Base-by-base conservation (phyloP, 2,113 vertebrate genomes). In the Etheostoma spectabile region DNA sequence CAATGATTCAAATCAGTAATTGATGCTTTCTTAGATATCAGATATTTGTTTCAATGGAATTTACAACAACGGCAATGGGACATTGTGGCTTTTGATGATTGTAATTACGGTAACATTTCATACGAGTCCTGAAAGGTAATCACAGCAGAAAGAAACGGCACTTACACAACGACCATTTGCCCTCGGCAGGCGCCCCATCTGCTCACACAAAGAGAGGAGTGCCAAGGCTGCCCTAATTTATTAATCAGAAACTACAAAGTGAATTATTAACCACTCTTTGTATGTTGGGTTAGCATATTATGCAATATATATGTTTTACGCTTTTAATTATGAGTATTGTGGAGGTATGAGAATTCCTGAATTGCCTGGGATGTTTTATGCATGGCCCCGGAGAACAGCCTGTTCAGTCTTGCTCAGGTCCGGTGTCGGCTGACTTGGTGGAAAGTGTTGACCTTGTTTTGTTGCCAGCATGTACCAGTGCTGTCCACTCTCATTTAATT, bases 211-310 rank as follows among this genome's bases (percentile, higher is more conserved):
- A 70, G 59, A 69, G 45, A 51, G 45, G 71, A 64, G 56, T 10
- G 66, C 76, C 38, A 57, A 79, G 82, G 88, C 83, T 30, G 72
- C 79, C 63, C 78, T 85, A 74, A 88, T 89, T 86, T 89, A 90
- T 90, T 92, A 73, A 94, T 92, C 88, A 91, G 56, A 69, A 89
- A 85, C 88, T 81, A 78, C 90, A 84, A 66, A 86, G 64, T 92
- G 86, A 94, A 92, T 93, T 88, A 92, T 93, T 91, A 90, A 94
- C 48, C 42, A 84, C 35, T 33, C 73, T 84, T 88, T 81, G 87
- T 59, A 86, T 93, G 91, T 92, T 91, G 64, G 78, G 77, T 89
- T 91, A 82, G 57, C 88, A 83, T 80, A 78, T 79, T 89, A 93
- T 92, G 84, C 69, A 92, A 92, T 90, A 82, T 91, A 86, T 83